Evolutionary conservation across 2,888 invertebrate species (phyloP).

Genomic region (Cephus runcator): DNA sequence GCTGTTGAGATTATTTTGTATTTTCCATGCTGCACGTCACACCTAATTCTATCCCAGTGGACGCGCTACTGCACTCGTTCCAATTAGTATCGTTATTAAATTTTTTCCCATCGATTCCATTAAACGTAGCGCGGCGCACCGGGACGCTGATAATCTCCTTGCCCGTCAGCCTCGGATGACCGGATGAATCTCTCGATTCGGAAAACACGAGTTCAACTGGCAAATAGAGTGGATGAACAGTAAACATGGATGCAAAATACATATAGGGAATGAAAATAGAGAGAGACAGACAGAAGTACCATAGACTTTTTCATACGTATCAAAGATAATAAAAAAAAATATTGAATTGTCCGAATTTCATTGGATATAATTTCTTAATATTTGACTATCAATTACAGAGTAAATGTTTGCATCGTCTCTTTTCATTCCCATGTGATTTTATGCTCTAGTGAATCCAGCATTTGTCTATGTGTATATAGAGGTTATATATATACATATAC

Average conservation of each 20-base stretch:
- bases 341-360: neutral
- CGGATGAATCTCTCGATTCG: conserved; percentile 3
- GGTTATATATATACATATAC: neutral
- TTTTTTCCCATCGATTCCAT: conserved; percentile 40
- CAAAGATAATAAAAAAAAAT: neutral
- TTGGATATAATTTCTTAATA: neutral
- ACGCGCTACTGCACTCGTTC: conserved; percentile 22
- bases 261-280: conserved; percentile 28
- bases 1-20: neutral
- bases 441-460: neutral
- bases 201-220: neutral
- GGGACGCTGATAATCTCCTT: conserved; percentile 38
- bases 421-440: conserved; percentile 15
- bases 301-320: conserved; percentile 21
- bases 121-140: conserved; percentile 30
- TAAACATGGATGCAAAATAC: conserved; percentile 3
- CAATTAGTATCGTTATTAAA: conserved; percentile 50
- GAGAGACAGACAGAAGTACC: neutral
- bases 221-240: neutral
- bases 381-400: neutral
- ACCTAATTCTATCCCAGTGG: neutral
- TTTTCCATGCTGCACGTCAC: neutral
- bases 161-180: conserved; percentile 3
- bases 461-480: neutral
- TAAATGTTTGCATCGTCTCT: neutral